Evolutionary conservation across 1,140 invertebrate species (phyloP).

Genomic region (Bombus terrestris): DNA sequence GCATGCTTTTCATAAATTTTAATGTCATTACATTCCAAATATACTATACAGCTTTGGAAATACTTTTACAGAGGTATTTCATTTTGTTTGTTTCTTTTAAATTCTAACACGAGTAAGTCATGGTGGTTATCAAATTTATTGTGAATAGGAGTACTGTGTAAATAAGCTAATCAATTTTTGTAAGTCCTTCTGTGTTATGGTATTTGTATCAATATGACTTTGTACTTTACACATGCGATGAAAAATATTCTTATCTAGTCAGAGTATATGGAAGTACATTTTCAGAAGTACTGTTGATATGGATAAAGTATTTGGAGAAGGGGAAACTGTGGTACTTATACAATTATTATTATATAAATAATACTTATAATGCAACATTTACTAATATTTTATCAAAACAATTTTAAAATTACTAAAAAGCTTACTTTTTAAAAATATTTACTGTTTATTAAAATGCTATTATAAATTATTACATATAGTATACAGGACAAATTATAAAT

Average conservation of each 20-base stretch:
- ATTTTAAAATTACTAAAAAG: background rate
- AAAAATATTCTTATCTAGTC: conserved; percentile 49
- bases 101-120: background rate
- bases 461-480: background rate
- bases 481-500: background rate
- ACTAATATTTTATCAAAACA: background rate
- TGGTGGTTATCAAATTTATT: background rate
- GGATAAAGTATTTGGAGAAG: background rate
- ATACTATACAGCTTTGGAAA: background rate
- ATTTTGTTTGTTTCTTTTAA: background rate
- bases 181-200: background rate
- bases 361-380: background rate
- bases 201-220: conserved; percentile 14
- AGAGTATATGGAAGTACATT: conserved; percentile 1
- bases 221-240: conserved; percentile 31
- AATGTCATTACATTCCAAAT: background rate
- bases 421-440: background rate
- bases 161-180: background rate
- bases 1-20: background rate
- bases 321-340: background rate
- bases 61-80: background rate
- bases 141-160: background rate
- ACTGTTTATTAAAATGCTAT: background rate
- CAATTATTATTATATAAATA: conserved; percentile 50
- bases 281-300: conserved; percentile 20